Percentiles rank a stretch among this genome's conserved stretches.
Evolutionary conservation across 2,113 vertebrate species (phyloP).

Genomic region (Nyctibius bracteatus): DNA sequence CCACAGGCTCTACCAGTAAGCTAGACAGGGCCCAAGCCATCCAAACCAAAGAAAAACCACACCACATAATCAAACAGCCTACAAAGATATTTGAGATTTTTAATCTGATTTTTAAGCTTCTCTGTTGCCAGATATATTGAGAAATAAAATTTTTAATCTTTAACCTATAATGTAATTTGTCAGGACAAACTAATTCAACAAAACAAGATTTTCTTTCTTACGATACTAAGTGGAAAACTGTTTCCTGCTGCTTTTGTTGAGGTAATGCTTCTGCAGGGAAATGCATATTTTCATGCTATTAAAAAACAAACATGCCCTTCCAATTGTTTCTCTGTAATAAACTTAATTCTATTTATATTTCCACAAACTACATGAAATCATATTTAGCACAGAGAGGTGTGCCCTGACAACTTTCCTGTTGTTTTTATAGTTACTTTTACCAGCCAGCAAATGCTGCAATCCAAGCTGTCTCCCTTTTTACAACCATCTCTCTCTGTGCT

Average conservation of each 20-base stretch:
- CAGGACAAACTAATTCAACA: not conserved
- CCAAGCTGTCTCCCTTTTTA: not conserved
- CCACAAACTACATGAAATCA: slow-evolving; percentile 20
- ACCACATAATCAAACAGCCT: not conserved
- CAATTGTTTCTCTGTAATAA: not conserved
- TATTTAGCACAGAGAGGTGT: slow-evolving; percentile 39
- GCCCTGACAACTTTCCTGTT: slow-evolving; percentile 20
- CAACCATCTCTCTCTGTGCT: not conserved
- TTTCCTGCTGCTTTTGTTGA: slow-evolving; percentile 46
- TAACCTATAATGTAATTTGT: not conserved
- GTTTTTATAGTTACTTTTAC: slow-evolving; percentile 38
- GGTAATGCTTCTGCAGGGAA: slow-evolving; percentile 27
- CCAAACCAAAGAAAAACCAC: not conserved
- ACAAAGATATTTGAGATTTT: not conserved
- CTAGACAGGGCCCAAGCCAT: not conserved
- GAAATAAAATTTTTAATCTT: not conserved
- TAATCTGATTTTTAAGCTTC: not conserved
- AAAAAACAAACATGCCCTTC: not conserved
- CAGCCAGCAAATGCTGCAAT: slow-evolving; percentile 12
- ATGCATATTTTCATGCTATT: slow-evolving; percentile 6
- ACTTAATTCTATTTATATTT: slow-evolving; percentile 2
- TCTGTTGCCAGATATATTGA: not conserved
- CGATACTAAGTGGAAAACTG: slow-evolving; percentile 26
- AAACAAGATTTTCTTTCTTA: slow-evolving; percentile 38
- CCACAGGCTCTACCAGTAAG: not conserved